Base-by-base conservation (phyloP, 2,888 invertebrate genomes). In the Torymus auratus region DNA sequence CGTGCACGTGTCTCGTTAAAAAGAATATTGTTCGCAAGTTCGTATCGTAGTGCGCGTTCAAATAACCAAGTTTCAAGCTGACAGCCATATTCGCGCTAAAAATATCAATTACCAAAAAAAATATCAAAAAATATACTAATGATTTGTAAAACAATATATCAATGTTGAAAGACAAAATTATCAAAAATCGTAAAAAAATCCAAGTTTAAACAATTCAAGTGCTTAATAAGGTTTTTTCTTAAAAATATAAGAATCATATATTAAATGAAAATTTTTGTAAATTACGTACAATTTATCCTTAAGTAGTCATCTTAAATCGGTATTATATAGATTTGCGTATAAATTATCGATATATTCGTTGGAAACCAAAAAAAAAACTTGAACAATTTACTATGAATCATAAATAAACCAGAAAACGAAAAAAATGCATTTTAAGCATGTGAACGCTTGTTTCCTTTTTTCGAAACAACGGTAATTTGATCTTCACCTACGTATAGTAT, bases 61-160 rank as follows among this genome's bases (percentile, higher is more conserved):
- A 55, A 20, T 7, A 65, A 74, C 7, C 13, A 62, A 72, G 65
- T 52, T 60, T 61, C 11, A 60, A 67, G 67, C 55, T 78, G 14
- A 68, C 71, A 60, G 62, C 52, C 56, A 23, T 53, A 53, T 74
- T 67, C 73, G 75, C 70, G 56, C 68, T 69, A 67, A 83, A 71
- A 70, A 78, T 68, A 79, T 82, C 60, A 64, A 72, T 62, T 71
- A 68, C 71, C 12, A 14, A 41, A 65, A 60, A 75, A 75, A 53
- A 76, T 70, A 69, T 62, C 56, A 41, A 17, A 52, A 61, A 76
- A 55, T 58, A 41, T 69, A 20, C 11, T 41, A 41, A 41, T 41
- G 41, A 41, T 7, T 55, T 17, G 11, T 41, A 62, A 50, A 4
- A 73, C 17, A 53, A 64, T 64, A 55, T 77, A 69, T 62, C 61